Conservation (phyloP, 2,797 vertebrate species). For the Cossypha niveicapilla region DNA sequence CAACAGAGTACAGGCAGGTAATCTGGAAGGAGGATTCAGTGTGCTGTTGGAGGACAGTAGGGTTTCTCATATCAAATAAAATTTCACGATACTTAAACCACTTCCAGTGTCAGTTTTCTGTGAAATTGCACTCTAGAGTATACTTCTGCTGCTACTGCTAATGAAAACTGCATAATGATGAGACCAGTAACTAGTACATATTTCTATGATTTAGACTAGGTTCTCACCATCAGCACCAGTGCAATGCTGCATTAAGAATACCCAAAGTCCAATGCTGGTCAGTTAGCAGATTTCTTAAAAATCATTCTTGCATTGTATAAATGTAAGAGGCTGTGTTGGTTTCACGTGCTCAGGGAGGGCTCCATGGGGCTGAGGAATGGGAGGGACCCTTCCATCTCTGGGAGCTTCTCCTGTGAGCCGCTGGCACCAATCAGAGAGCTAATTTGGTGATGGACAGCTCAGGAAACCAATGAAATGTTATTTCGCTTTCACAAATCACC, state of each 20-base stretch:
- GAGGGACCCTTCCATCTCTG: no score
- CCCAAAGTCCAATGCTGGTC: background rate
- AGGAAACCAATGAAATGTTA: no score
- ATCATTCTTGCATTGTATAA: background rate
- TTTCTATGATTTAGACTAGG: background rate
- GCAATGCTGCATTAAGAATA: background rate
- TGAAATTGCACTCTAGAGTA: background rate
- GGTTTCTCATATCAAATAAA: background rate
- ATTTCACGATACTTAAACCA: background rate
- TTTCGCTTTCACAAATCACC: no score
- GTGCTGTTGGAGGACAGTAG: background rate
- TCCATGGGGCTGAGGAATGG: no score
- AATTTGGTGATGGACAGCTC: no score
- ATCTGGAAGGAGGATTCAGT: background rate
- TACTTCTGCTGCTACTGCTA: background rate
- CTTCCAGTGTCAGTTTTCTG: background rate
- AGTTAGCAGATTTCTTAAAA: background rate
- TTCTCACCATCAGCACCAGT: background rate
- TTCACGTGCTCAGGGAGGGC: no score
- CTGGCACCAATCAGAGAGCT: no score
- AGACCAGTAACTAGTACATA: background rate
- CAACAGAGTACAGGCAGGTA: background rate
- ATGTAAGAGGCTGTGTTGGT: background rate
- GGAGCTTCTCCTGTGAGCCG: no score
- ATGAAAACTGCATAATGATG: background rate